A percentile compares a stretch with the other conserved stretches of the same genome.
These are phyloP conservation scores for Grus americana DNA, from an alignment of 2,113 vertebrate species.

Conservation along the genomic window DNA sequence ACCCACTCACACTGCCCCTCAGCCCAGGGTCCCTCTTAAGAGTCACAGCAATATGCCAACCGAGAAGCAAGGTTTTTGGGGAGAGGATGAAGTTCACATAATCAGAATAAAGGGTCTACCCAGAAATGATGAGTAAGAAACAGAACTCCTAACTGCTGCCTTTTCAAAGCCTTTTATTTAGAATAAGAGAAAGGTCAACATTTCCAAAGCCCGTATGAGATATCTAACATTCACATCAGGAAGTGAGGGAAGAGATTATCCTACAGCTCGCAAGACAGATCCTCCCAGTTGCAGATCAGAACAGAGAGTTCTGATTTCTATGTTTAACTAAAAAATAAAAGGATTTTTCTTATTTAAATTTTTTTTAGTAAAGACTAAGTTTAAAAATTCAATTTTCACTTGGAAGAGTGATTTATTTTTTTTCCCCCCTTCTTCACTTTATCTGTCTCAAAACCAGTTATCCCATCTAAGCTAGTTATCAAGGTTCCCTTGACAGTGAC, in stretches of 20 bases:
- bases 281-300: not conserved
- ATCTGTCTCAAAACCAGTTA: not conserved
- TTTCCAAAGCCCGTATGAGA: not conserved
- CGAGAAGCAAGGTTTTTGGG: not conserved
- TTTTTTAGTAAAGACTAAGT: not conserved
- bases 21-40: not conserved
- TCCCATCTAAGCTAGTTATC: not conserved
- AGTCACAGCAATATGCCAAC: not conserved
- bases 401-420: not conserved
- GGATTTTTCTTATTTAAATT: not conserved
- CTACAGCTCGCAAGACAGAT: not conserved
- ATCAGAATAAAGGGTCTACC: not conserved
- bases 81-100: not conserved
- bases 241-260: not conserved
- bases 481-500: not conserved
- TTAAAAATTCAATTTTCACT: not conserved
- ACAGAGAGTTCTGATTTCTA: not conserved
- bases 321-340: not conserved
- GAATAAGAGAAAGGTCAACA: not conserved
- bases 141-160: not conserved
- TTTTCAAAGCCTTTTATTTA: not conserved
- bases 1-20: not conserved
- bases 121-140: not conserved
- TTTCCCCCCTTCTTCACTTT: not conserved
- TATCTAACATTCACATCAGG: not conserved